Evolutionary conservation across 92 coral and sea anemone species (phyloP).

Genomic region (Anthopleura xanthogrammica): DNA sequence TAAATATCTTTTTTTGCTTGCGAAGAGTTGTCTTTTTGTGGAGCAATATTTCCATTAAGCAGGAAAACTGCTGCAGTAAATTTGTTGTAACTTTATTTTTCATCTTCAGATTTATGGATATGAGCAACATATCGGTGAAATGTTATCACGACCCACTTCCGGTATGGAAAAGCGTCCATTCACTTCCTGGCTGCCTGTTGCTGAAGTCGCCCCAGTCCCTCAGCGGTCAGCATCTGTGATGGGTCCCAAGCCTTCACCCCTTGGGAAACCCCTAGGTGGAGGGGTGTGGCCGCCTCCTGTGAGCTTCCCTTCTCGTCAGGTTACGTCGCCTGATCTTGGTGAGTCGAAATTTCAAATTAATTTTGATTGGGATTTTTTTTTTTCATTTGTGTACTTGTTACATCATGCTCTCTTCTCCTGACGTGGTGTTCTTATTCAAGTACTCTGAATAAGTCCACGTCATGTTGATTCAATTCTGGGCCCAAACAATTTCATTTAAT

Average conservation of each 20-base stretch:
- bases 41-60: no score
- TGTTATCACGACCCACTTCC: constrained; percentile 63
- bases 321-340: constrained; percentile 65
- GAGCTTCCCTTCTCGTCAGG: constrained; percentile 51
- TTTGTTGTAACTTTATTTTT: neutral
- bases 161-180: constrained; percentile 69
- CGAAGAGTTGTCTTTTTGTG: no score
- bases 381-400: neutral
- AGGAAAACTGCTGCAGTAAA: neutral
- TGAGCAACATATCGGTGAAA: constrained; percentile 57
- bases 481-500: constrained; percentile 33
- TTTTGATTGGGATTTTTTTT: neutral
- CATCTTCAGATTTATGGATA: constrained; percentile 67
- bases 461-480: constrained; percentile 38
- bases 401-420: neutral
- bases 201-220: constrained; percentile 59
- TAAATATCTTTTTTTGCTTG: no score
- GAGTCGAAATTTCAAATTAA: neutral
- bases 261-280: constrained; percentile 55
- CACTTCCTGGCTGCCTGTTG: constrained; percentile 58
- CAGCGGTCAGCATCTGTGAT: constrained; percentile 57
- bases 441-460: no score
- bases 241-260: constrained; percentile 42
- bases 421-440: no score
- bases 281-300: constrained; percentile 80